phyloP scores from a whole-genome alignment of 35 echinoderm and acorn worm genomes.

The Lytechinus pictus region DNA sequence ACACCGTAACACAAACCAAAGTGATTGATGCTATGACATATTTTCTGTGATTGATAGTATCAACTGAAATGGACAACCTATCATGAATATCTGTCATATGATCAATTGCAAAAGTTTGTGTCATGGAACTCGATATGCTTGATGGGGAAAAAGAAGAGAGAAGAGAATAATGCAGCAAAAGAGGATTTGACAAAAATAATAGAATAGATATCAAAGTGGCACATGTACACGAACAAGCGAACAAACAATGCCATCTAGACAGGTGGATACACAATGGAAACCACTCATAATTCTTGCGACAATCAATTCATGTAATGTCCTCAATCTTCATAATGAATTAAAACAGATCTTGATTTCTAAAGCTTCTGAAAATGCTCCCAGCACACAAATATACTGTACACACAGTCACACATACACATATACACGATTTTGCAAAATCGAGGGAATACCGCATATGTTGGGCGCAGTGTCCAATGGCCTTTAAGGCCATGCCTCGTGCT shows the following conservation, averaged over 20 bases:
- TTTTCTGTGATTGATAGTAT: no score
- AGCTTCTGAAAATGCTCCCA: neutral
- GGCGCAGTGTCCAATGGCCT: neutral
- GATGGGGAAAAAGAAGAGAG: neutral
- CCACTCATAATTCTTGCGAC: neutral
- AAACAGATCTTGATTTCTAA: neutral
- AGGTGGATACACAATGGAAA: neutral
- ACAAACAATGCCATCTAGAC: neutral
- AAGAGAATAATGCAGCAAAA: neutral
- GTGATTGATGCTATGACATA: no score
- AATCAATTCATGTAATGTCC: constrained; percentile 13
- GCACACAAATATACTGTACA: neutral
- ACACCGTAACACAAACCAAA: no score
- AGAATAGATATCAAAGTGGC: no score
- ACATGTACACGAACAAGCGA: neutral
- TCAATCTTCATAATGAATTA: neutral
- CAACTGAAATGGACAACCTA: no score
- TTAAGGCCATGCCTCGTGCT: neutral
- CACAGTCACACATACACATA: no score
- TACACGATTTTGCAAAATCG: neutral
- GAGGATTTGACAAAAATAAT: neutral
- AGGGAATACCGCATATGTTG: neutral
- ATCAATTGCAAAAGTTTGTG: no score
- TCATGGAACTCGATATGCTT: neutral
- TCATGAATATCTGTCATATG: no score